A percentile compares a stretch with the other conserved stretches of the same genome.
Conservation (phyloP, 2,888 invertebrate species). For the Prenolepis imparis region DNA sequence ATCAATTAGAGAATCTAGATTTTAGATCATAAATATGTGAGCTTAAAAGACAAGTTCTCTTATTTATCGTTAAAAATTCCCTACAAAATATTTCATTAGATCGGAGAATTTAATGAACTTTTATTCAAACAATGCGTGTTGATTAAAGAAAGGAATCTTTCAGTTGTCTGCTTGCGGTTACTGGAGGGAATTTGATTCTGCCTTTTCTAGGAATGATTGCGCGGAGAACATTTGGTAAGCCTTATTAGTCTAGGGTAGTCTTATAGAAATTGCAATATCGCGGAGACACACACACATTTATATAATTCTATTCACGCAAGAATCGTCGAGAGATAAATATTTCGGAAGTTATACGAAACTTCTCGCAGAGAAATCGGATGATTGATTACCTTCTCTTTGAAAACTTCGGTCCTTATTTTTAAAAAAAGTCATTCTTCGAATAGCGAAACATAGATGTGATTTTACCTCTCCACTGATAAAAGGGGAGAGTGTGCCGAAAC, state of each 20-base stretch:
- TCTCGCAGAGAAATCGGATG: not conserved
- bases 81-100: not conserved
- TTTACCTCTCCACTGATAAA: not conserved
- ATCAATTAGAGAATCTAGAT: not conserved
- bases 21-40: not conserved
- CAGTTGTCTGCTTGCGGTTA: not conserved
- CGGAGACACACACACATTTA: conserved; percentile 1
- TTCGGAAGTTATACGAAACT: not conserved
- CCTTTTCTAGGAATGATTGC: conserved; percentile 44
- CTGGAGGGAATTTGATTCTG: conserved; percentile 13
- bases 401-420: not conserved
- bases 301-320: conserved; percentile 7
- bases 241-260: conserved; percentile 24
- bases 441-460: not conserved
- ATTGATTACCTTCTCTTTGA: not conserved
- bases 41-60: not conserved
- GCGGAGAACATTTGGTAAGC: conserved; percentile 1
- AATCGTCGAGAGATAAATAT: not conserved
- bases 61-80: not conserved
- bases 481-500: not conserved
- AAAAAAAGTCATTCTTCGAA: not conserved
- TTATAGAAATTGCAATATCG: conserved; percentile 21
- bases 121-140: not conserved
- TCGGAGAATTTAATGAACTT: not conserved
- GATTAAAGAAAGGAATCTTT: not conserved